Evolutionary conservation across 2,113 vertebrate genomes (phyloP).

Genomic region (Python bivittatus): DNA sequence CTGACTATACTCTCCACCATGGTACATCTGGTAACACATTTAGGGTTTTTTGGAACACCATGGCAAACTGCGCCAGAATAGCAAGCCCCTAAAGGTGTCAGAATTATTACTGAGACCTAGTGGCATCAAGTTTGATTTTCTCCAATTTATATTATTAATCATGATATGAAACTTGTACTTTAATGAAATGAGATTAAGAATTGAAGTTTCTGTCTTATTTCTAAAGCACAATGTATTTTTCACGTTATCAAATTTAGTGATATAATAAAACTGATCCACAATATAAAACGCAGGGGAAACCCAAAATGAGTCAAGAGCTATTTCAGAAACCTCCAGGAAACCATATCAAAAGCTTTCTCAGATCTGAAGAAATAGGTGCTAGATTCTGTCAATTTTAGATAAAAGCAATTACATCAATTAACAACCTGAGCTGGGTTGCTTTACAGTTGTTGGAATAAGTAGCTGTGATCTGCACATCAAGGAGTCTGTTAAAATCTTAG

Average conservation of each 20-base stretch:
- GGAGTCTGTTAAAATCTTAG: neutral
- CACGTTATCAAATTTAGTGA: neutral
- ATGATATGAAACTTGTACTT: neutral
- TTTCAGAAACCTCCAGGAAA: neutral
- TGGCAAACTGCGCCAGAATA: neutral
- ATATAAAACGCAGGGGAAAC: neutral
- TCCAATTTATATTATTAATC: neutral
- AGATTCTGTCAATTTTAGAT: neutral
- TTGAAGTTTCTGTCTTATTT: neutral
- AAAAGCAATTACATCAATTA: neutral
- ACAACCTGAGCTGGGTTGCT: neutral
- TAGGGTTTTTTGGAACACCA: neutral
- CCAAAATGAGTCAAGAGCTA: neutral
- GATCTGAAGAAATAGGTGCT: neutral
- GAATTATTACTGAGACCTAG: neutral
- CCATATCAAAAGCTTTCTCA: neutral
- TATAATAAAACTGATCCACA: neutral
- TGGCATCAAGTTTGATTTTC: neutral
- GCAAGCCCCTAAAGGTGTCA: neutral
- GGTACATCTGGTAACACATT: neutral
- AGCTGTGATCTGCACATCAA: neutral
- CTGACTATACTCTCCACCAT: neutral
- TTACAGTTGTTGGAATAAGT: neutral
- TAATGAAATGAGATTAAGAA: neutral
- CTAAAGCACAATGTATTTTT: neutral